These are phyloP conservation scores for Cyclargus thomasi DNA, from an alignment of 1,140 invertebrate genomes.

Conservation along the genomic window DNA sequence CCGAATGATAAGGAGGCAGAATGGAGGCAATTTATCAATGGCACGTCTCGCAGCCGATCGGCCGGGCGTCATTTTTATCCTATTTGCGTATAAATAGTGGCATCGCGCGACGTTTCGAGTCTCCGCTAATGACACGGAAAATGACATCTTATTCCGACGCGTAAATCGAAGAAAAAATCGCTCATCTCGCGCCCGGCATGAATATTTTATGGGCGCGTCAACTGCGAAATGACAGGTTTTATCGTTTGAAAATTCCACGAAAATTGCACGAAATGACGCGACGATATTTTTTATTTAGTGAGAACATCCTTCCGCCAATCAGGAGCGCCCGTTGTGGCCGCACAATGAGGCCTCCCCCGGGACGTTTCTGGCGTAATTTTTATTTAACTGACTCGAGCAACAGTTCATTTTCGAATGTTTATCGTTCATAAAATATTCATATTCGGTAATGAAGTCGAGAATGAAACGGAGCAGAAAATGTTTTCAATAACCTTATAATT, in stretches of 20 bases:
- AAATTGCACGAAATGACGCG: conserved; percentile 73
- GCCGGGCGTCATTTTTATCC: conserved; percentile 70
- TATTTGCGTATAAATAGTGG: conserved; percentile 75
- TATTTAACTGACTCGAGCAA: conserved; percentile 66
- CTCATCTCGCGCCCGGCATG: conserved; percentile 70
- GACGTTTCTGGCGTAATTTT: conserved; percentile 62
- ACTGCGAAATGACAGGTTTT: conserved; percentile 74
- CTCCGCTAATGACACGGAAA: conserved; percentile 76
- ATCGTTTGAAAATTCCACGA: conserved; percentile 74
- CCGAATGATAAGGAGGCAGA: conserved; percentile 52
- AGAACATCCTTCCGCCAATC: conserved; percentile 74
- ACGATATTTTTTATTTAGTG: conserved; percentile 74
- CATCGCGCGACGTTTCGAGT: conserved; percentile 57
- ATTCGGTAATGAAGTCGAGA: conserved; percentile 22
- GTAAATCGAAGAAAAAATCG: conserved; percentile 73
- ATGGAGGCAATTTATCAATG: conserved; percentile 72
- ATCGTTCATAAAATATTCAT: conserved; percentile 31
- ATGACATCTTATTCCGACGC: conserved; percentile 75
- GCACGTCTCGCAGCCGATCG: conserved; percentile 69
- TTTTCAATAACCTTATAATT: conserved; percentile 1
- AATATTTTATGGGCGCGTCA: conserved; percentile 75
- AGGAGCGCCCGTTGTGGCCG: conserved; percentile 64
- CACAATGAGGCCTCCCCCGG: conserved; percentile 61
- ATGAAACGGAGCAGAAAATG: conserved; percentile 22
- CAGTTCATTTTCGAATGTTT: conserved; percentile 63